Evolutionary conservation across 1,140 invertebrate species (phyloP).

Genomic region (Danaus plexippus): DNA sequence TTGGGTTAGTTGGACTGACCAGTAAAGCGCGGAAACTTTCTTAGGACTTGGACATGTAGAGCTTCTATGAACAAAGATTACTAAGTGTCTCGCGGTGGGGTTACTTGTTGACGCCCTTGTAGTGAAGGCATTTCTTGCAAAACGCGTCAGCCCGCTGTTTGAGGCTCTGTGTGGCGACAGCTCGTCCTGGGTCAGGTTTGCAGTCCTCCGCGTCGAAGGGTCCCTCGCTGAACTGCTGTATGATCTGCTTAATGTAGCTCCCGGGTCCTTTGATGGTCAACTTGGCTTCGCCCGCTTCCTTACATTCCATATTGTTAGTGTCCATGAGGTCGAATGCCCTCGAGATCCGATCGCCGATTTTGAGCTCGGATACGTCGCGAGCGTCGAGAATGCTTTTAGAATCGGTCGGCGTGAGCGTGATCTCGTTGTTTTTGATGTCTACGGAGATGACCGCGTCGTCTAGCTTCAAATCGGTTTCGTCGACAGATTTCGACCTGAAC

Average conservation of each 20-base stretch:
- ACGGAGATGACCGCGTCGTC: conserved; percentile 58
- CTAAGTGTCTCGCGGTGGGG: background rate
- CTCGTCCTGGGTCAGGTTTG: conserved; percentile 49
- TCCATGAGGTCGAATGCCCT: conserved; percentile 37
- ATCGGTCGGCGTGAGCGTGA: conserved; percentile 54
- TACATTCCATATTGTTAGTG: conserved; percentile 26
- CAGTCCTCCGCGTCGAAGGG: conserved; percentile 55
- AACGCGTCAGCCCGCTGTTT: conserved; percentile 65
- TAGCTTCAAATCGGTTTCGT: conserved; percentile 46
- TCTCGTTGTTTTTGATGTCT: conserved; percentile 58
- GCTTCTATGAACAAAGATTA: too few species aligned
- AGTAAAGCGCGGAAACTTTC: too few species aligned
- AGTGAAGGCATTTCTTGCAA: conserved; percentile 70
- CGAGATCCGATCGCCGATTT: conserved; percentile 47
- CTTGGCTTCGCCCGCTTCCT: conserved; percentile 34
- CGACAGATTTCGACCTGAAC: conserved; percentile 61
- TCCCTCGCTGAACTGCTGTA: conserved; percentile 69
- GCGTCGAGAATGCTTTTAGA: conserved; percentile 34
- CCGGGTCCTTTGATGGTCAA: conserved; percentile 58
- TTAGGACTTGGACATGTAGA: too few species aligned
- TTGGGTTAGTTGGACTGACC: too few species aligned
- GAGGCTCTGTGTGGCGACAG: conserved; percentile 40
- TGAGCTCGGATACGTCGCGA: conserved; percentile 31
- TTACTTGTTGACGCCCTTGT: conserved; percentile 61
- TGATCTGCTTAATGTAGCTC: conserved; percentile 63